Evolutionary conservation across 2,113 vertebrate genomes (phyloP).

Genomic region (Psilopsiagon aurifrons): DNA sequence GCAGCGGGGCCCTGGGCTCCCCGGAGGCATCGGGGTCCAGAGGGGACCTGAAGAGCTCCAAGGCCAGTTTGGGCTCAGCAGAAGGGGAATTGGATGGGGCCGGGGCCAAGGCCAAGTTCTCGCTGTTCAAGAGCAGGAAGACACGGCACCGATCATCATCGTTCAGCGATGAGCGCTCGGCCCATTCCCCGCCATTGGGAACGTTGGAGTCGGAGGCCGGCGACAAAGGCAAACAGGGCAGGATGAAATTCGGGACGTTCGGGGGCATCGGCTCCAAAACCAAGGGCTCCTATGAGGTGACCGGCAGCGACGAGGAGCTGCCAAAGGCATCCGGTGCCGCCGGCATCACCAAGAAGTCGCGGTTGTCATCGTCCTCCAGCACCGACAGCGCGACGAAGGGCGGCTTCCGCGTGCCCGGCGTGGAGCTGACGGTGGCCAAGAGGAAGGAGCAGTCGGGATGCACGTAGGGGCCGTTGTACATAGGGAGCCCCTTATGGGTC

Average conservation of each 20-base stretch:
- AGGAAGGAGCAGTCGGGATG: constrained; percentile 77
- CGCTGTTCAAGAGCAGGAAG: constrained; percentile 82
- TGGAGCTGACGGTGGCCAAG: constrained; percentile 81
- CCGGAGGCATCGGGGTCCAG: constrained; percentile 66
- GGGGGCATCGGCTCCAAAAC: constrained; percentile 90
- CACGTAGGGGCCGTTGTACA: constrained; percentile 50
- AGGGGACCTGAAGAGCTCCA: constrained; percentile 80
- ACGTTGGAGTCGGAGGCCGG: constrained; percentile 76
- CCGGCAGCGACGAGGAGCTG: constrained; percentile 82
- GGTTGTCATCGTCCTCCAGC: constrained; percentile 86
- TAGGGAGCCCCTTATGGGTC: background rate
- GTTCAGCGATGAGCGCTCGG: constrained; percentile 82
- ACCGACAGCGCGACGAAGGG: constrained; percentile 84
- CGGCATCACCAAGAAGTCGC: background rate
- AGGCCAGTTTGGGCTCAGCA: constrained; percentile 78
- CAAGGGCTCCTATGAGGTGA: constrained; percentile 93
- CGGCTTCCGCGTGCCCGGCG: constrained; percentile 77
- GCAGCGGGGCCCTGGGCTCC: constrained; percentile 47
- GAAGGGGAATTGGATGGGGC: constrained; percentile 69
- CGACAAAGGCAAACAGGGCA: constrained; percentile 80
- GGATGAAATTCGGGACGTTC: constrained; percentile 93
- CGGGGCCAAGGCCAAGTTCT: constrained; percentile 84
- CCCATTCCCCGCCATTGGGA: constrained; percentile 71
- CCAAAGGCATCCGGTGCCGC: constrained; percentile 69
- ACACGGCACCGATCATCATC: constrained; percentile 85